Percentiles rank a stretch among this genome's conserved stretches.
phyloP scores from a whole-genome alignment of 92 coral and sea anemone species.

The Plumapathes pennacea region DNA sequence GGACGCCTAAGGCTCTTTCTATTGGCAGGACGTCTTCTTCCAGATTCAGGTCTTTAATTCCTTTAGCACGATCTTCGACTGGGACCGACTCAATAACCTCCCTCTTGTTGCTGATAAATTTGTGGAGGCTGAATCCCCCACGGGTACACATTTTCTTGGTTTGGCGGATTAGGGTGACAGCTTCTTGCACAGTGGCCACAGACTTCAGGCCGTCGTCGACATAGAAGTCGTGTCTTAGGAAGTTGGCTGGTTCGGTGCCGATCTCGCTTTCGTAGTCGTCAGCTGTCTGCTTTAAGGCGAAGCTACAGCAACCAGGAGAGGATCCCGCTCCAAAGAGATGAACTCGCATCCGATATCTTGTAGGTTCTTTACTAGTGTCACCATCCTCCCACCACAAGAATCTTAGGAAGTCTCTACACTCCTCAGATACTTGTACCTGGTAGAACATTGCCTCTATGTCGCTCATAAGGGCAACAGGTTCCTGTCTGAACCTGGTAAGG shows the following conservation, averaged over 20 bases:
- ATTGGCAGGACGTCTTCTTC: conserved; percentile 21
- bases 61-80: conserved; percentile 21
- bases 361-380: conserved; percentile 3
- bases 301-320: conserved; percentile 44
- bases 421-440: conserved; percentile 25
- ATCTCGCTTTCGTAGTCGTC: conserved; percentile 12
- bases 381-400: conserved; percentile 32
- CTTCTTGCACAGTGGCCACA: conserved; percentile 12
- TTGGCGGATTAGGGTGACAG: conserved; percentile 11
- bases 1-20: conserved; percentile 51
- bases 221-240: conserved; percentile 23
- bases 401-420: conserved; percentile 9
- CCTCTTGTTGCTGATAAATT: conserved; percentile 28
- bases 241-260: conserved; percentile 22
- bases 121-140: conserved; percentile 49
- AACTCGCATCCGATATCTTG: conserved; percentile 30
- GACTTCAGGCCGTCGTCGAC: conserved; percentile 56
- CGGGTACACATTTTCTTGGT: conserved; percentile 31
- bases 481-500: conserved; percentile 32
- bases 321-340: conserved; percentile 46
- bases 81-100: conserved; percentile 27
- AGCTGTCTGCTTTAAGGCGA: conserved; percentile 29
- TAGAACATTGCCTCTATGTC: conserved; percentile 39
- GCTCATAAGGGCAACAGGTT: conserved; percentile 29
- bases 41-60: conserved; percentile 21